phyloP scores from a whole-genome alignment of 2,888 invertebrate genomes.

The Bedellia somnulentella region DNA sequence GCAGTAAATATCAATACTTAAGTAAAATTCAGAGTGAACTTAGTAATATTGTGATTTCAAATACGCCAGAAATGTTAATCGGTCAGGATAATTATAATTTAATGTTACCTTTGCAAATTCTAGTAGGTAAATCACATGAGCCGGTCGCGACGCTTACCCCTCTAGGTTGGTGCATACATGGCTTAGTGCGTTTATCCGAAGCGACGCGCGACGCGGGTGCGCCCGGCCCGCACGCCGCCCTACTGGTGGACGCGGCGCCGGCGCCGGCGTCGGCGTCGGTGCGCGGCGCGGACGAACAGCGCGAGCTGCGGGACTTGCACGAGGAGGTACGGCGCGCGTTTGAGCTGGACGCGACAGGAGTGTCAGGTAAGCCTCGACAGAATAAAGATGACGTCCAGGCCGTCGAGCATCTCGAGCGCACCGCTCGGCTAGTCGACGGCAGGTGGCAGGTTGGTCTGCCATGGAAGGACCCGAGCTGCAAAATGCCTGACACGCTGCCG shows the following conservation, averaged over 20 bases:
- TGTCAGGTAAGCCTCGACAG: conserved; percentile 8
- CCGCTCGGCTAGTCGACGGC: conserved; percentile 8
- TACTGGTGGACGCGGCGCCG: too few species aligned
- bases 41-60: neutral
- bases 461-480: conserved; percentile 10
- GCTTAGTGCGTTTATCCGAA: too few species aligned
- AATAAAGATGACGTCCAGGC: conserved; percentile 7
- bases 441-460: conserved; percentile 13
- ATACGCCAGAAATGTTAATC: too few species aligned
- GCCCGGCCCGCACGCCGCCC: too few species aligned
- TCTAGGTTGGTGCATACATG: too few species aligned
- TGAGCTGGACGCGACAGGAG: conserved; percentile 10
- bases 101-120: too few species aligned
- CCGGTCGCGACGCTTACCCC: too few species aligned
- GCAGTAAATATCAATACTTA: conserved; percentile 1
- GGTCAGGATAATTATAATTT: too few species aligned
- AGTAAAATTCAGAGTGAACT: neutral
- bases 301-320: conserved; percentile 3
- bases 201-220: too few species aligned
- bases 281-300: neutral
- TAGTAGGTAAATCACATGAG: too few species aligned
- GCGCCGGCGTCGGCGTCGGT: too few species aligned
- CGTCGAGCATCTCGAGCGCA: conserved; percentile 6
- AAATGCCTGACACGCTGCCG: conserved; percentile 10
- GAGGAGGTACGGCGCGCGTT: conserved; percentile 9